Evolutionary conservation across 2,888 invertebrate species (phyloP), one percentile per base, ranked within the genome.

Genomic region (Drosophila macrospina): DNA sequence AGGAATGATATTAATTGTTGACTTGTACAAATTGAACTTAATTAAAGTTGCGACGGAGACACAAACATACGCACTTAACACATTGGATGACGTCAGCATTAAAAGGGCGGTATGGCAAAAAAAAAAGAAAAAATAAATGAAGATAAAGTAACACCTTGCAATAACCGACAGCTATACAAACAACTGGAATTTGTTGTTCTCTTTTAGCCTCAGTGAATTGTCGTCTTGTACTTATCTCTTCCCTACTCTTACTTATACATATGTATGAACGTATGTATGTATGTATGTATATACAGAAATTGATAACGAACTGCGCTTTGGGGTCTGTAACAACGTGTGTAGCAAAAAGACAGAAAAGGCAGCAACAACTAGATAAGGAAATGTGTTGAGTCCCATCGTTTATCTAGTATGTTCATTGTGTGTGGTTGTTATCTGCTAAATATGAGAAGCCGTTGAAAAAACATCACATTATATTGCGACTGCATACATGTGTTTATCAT

Each of bases 181-280:
- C 64, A 79, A 80, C 59, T 57, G 59, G 64, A 66, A 73, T 80
- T 86, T 66, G 74, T 36, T 51, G 42, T 24, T 50, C 30, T 39
- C 32, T 13, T 54, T 28, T 32, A 42, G 54, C 42, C 15, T 54
- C 32, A 68, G 62, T 67, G 47, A 63, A 62, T 69, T 80, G 77
- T 72, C 45, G 54, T 57, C 64, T 71, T 51, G 50, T 37, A 69
- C 85, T 87, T 82, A 86, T 82, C 87, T 67, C 36, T 54, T 34
- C 34, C 44, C 30, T 50, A 42, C 45, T 37, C 41, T 42, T 32
- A 26, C 34, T 10, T 13, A 11, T 10, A 16, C 32, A 24, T 5
- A 37, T n/a, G 15, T 2, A 39, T 1, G 34, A 13, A 44, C 45
- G 15, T 26, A 32, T 16, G 26, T 26, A 6, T 2, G 26, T 26